Conservation (phyloP, 35 echinoderm and acorn worm genomes). For the Apostichopus japonicus region DNA sequence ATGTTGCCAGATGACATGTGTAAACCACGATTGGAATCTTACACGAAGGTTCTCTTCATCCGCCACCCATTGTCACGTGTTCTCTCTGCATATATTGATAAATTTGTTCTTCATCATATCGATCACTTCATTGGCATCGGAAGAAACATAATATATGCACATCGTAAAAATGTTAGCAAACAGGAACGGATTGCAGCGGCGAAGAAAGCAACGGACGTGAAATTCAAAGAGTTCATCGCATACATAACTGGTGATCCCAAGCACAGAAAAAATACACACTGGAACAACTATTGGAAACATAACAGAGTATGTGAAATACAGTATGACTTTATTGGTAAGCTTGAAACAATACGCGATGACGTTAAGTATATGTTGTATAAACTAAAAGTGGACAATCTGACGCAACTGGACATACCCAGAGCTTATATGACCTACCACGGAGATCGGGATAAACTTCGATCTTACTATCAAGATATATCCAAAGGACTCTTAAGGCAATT, state of each 20-base stretch:
- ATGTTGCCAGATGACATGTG: not conserved
- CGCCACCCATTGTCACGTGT: slow-evolving; percentile 31
- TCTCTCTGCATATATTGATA: slow-evolving; percentile 46
- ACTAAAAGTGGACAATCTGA: not conserved
- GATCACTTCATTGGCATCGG: slow-evolving; percentile 40
- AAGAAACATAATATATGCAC: not conserved
- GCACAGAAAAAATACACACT: slow-evolving; percentile 5
- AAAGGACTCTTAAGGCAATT: not conserved
- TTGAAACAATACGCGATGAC: slow-evolving; percentile 42
- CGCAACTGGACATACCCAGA: not conserved
- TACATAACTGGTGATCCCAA: not conserved
- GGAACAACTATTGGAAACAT: slow-evolving; percentile 43
- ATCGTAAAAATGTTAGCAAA: not conserved
- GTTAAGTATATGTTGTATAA: slow-evolving; percentile 24
- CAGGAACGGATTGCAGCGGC: not conserved
- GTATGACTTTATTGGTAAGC: slow-evolving; percentile 49
- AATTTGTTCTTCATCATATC: slow-evolving; percentile 46
- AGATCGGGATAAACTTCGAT: slow-evolving; percentile 30
- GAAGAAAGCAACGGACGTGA: not conserved
- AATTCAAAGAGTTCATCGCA: slow-evolving; percentile 20
- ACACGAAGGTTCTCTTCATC: slow-evolving; percentile 18
- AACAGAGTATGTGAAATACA: slow-evolving; percentile 42
- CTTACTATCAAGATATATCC: slow-evolving; percentile 41
- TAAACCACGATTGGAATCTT: not conserved
- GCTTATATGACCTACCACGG: slow-evolving; percentile 29